Evolutionary conservation across 2,113 vertebrate genomes (phyloP), one percentile per base, ranked within the genome.

Genomic region (Mustela lutreola): DNA sequence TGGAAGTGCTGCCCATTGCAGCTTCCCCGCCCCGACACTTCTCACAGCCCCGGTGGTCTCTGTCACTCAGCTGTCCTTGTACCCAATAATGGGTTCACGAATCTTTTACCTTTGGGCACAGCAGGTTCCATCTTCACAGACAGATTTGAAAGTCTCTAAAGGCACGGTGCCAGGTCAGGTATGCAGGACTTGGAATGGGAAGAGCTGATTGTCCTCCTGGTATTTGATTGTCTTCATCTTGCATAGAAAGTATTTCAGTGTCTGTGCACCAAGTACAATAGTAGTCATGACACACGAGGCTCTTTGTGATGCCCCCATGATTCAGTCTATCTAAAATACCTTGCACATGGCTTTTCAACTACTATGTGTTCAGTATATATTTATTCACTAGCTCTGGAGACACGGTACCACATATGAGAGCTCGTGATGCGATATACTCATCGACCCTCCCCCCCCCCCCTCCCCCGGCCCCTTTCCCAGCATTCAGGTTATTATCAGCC

Each of bases 201-300:
- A 42, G 19, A 8, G n/a, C 36, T 6, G 45, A 1, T 1, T 4
- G n/a, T 22, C 22, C 15, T 4, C 6, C 7, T 6, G 2, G n/a
- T 4, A 21, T 4, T 9, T 42, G 26, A 36, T 4, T 4, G 4
- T 8, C 58, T 36, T 7, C 0, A 2, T 60, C 33, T 33, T 26
- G 14, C 3, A 1, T 1, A 31, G 10, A 19, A 65, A 11, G 7
- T 24, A 16, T 42, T 36, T 19, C 8, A 10, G 9, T 75, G 21
- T 71, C 36, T 24, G 36, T 48, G 58, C 60, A 33, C 16, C 28
- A 33, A 18, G 62, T 22, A 11, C 2, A 79, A 42, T 0, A 24
- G 53, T 4, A 33, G 42, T 63, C 24, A 33, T 10, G 36, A 15
- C 1, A 4, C 18, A 4, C 4, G 26, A 12, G 11, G 50, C 22